Base-by-base conservation (phyloP, 2,888 invertebrate species). In the Mellilla xanthometata region DNA sequence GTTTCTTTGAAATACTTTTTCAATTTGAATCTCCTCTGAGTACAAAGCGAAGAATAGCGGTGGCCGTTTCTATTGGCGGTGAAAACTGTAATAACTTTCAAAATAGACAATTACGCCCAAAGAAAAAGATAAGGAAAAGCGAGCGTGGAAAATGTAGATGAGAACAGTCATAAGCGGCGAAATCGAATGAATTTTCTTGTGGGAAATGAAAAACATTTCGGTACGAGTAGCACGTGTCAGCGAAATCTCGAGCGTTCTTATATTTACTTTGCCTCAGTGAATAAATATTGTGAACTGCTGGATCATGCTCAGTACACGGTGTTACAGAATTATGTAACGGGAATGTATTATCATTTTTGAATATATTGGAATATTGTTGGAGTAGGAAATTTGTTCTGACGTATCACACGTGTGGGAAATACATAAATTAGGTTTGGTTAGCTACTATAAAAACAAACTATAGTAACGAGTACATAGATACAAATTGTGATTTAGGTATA, bases 131-230 rank as follows among this genome's bases (percentile, higher is more conserved):
- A 54, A 43, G 47, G 51, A 45, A 2, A 58, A 57, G 49, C 62
- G 61, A 62, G 33, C 57, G 54, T 53, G 56, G 52, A 63, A 61
- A 69, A 69, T 69, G 63, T 60, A 63, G 55, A 71, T 60, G 61
- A 59, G 57, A 58, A 62, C 55, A 60, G 56, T 60, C 66, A 60
- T 68, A 65, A 63, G 62, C 61, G 55, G 49, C 49, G 49, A 66
- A 73, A 65, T 68, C 66, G 50, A 68, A 71, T 68, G 59, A 69
- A 68, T 67, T 68, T 39, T 68, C 51, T 46, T 55, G 39, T 41
- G 56, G 56, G 64, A 67, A 68, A 66, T 59, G 58, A 68, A 66
- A 65, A 63, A 62, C 58, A 64, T 65, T 65, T 66, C 47, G 56
- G 57, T 62, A n/a, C 3, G 32, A 32, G 59, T 58, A 59, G 52